Evolutionary conservation across 2,888 invertebrate species (phyloP), one percentile per base, ranked within the genome.

Genomic region (Cheilosia vulpina): DNA sequence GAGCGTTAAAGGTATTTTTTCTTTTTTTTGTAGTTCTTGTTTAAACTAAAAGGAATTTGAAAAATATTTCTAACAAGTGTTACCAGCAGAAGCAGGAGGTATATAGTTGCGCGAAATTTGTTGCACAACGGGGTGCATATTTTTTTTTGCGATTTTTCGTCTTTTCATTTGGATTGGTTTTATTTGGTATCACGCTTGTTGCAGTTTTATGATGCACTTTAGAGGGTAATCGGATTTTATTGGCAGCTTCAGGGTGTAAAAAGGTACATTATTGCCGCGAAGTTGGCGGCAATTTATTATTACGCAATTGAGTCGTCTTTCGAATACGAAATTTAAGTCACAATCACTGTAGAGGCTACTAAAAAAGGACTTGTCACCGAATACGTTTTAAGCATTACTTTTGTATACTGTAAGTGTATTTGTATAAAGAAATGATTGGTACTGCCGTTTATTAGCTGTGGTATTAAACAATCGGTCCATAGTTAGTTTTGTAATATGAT

Each of bases 121-220:
- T 82, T 82, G 77, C 81, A 66, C 66, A 34, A 52, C 60, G 17
- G 65, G 77, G 31, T 47, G 55, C 62, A 47, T 58, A 58, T 41
- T 21, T 27, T 52, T 24, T n/a, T 9, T 1, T 5, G 2, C 1
- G 6, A 2, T 19, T 47, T 3, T 57, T 57, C 50, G 6, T 43
- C 13, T 13, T 17, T 21, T 50, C 53, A 45, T 34, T 58, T 71
- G 45, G 53, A 66, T 66, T 72, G 60, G 71, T 77, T 82, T 71
- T 31, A 65, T 11, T 11, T 62, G 45, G 57, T 69, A 43, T 50
- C 50, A 68, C 34, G 55, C 62, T 57, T 73, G 68, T 47, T 83
- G 83, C 68, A 79, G 45, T 53, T 83, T 83, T 83, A 79, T 63
- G 73, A 68, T 79, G 79, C 79, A 83, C 79, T 83, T 79, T 68